Evolutionary conservation across 2,888 invertebrate genomes (phyloP).

Genomic region (Leptopilina myrica): DNA sequence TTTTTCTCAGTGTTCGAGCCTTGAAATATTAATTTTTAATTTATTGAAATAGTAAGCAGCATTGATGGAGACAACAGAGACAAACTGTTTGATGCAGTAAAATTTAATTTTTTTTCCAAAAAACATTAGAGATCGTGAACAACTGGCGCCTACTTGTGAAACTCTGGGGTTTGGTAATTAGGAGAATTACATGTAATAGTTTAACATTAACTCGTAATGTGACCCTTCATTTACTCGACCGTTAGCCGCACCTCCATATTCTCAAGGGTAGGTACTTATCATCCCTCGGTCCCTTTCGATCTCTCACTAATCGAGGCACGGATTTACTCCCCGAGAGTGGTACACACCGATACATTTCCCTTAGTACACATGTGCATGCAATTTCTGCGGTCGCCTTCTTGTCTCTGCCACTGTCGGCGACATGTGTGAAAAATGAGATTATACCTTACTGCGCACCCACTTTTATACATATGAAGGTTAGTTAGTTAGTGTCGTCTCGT

Average conservation of each 20-base stretch:
- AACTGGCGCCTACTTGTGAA: constrained; percentile 65
- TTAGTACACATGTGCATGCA: neutral
- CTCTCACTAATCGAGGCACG: constrained; percentile 61
- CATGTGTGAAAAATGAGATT: constrained; percentile 29
- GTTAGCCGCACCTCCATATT: constrained; percentile 70
- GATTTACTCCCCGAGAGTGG: constrained; percentile 56
- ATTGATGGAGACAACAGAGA: no score
- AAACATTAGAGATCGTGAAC: constrained; percentile 57
- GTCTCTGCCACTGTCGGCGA: constrained; percentile 4
- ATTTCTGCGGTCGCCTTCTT: constrained; percentile 20
- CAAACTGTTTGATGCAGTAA: neutral
- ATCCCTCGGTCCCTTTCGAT: constrained; percentile 64
- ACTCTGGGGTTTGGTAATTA: constrained; percentile 70
- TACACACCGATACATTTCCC: constrained; percentile 21
- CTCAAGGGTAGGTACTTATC: constrained; percentile 63
- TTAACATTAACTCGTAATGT: constrained; percentile 75
- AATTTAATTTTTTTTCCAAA: constrained; percentile 31
- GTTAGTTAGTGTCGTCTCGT: neutral
- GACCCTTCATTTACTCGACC: constrained; percentile 76
- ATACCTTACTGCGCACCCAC: no score
- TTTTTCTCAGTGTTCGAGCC: no score
- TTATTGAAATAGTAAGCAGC: no score
- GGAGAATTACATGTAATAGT: constrained; percentile 75
- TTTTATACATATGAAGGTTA: neutral
- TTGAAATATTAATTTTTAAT: no score